Conservation (phyloP, 2,888 invertebrate species). For the Panopea generosa region DNA sequence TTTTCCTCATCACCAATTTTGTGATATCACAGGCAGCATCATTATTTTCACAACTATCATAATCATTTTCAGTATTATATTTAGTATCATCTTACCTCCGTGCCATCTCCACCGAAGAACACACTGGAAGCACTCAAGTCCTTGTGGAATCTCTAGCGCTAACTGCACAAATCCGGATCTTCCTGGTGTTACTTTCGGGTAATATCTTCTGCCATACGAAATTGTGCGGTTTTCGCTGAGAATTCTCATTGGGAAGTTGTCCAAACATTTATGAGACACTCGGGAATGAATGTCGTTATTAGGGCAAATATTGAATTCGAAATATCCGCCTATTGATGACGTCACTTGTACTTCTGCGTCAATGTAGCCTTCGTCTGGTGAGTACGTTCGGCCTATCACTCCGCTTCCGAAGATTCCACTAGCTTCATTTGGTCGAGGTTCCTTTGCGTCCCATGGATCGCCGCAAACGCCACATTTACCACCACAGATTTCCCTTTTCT, state of each 20-base stretch:
- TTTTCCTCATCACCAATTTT: no score
- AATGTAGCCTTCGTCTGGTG: slow-evolving; percentile 26
- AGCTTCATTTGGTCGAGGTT: slow-evolving; percentile 57
- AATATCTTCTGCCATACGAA: slow-evolving; percentile 48
- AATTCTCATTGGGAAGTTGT: slow-evolving; percentile 30
- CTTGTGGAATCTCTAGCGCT: slow-evolving; percentile 50
- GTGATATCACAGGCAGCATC: no score
- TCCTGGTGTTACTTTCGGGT: slow-evolving; percentile 34
- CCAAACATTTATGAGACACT: slow-evolving; percentile 41
- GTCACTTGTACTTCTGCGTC: slow-evolving; percentile 37
- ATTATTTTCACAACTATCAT: no score
- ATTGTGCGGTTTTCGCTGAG: slow-evolving; percentile 18
- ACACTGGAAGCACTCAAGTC: slow-evolving; percentile 59
- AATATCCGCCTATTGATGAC: slow-evolving; percentile 48
- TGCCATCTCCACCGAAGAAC: slow-evolving; percentile 67
- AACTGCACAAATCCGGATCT: slow-evolving; percentile 37
- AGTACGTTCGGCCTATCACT: slow-evolving; percentile 44
- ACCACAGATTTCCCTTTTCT: slow-evolving; percentile 32
- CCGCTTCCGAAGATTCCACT: slow-evolving; percentile 55
- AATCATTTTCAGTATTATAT: no score
- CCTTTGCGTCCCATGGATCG: slow-evolving; percentile 45
- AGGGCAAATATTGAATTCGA: slow-evolving; percentile 50
- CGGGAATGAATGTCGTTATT: slow-evolving; percentile 29
- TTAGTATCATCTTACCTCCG: slow-evolving; percentile 56
- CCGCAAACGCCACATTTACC: slow-evolving; percentile 58